A percentile compares a stretch with the other conserved stretches of the same genome.
phyloP scores from a whole-genome alignment of 2,888 invertebrate genomes.

The Acanthosepion esculentum region DNA sequence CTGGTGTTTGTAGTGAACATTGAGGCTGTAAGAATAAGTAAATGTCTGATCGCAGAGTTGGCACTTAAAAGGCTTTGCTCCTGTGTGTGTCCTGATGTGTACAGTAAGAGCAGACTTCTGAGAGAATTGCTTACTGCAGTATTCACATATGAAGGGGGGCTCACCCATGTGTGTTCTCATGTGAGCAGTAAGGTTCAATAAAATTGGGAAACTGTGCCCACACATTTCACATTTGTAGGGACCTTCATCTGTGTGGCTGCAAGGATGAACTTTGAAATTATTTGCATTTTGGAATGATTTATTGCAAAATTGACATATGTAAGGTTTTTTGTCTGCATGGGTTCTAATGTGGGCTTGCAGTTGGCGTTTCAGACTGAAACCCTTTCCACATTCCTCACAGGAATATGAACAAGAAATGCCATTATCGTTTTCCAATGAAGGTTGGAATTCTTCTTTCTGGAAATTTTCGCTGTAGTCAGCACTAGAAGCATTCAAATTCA shows the following conservation, averaged over 20 bases:
- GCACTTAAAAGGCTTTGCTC: conserved; percentile 24
- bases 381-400: background rate
- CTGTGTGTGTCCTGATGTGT: conserved; percentile 36
- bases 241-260: background rate
- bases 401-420: background rate
- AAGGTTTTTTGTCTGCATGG: background rate
- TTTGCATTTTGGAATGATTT: background rate
- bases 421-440: background rate
- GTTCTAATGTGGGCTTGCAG: background rate
- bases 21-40: conserved; percentile 36
- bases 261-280: conserved; percentile 1
- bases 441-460: background rate
- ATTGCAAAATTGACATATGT: background rate
- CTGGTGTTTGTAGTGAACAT: background rate
- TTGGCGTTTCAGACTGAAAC: background rate
- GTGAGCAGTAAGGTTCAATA: background rate
- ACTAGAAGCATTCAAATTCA: background rate
- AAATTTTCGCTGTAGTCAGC: background rate
- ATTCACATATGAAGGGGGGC: background rate
- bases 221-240: conserved; percentile 42
- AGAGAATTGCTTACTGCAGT: conserved; percentile 24
- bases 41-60: conserved; percentile 37
- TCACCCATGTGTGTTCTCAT: conserved; percentile 34
- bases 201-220: background rate
- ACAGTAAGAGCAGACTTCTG: background rate